A percentile compares a stretch with the other conserved stretches of the same genome.
phyloP scores from a whole-genome alignment of 2,888 invertebrate genomes.

The Dasysyrphus albostriatus region DNA sequence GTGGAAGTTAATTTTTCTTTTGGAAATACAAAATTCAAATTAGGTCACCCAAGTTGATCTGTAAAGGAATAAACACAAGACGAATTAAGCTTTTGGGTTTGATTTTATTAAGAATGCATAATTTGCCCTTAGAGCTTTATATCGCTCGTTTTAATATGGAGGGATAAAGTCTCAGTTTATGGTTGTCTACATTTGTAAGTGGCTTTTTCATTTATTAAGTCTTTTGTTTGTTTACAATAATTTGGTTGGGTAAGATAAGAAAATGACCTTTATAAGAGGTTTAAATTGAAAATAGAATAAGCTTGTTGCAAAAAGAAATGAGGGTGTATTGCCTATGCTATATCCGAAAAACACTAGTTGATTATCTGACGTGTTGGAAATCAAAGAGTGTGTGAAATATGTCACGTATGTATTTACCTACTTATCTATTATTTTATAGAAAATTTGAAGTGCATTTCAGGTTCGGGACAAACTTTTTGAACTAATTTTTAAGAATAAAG shows the following conservation, averaged over 20 bases:
- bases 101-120: too few relatives aligned
- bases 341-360: background rate
- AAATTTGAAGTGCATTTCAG: too few relatives aligned
- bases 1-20: too few relatives aligned
- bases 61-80: too few relatives aligned
- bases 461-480: too few relatives aligned
- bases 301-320: slow-evolving; percentile 6
- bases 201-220: background rate
- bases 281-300: slow-evolving; percentile 4
- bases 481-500: too few relatives aligned
- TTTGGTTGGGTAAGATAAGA: background rate
- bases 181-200: too few relatives aligned
- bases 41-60: too few relatives aligned
- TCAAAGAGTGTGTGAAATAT: background rate
- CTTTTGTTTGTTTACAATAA: slow-evolving; percentile 10
- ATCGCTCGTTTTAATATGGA: too few relatives aligned
- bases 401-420: background rate
- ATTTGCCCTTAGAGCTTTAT: background rate
- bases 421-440: background rate
- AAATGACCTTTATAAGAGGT: slow-evolving; percentile 7
- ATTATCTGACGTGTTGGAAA: background rate
- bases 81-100: too few relatives aligned
- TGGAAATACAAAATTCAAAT: too few relatives aligned
- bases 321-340: background rate
- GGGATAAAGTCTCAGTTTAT: background rate